Evolutionary conservation across 2,888 invertebrate species (phyloP).

Genomic region (Caradrina kadenii): DNA sequence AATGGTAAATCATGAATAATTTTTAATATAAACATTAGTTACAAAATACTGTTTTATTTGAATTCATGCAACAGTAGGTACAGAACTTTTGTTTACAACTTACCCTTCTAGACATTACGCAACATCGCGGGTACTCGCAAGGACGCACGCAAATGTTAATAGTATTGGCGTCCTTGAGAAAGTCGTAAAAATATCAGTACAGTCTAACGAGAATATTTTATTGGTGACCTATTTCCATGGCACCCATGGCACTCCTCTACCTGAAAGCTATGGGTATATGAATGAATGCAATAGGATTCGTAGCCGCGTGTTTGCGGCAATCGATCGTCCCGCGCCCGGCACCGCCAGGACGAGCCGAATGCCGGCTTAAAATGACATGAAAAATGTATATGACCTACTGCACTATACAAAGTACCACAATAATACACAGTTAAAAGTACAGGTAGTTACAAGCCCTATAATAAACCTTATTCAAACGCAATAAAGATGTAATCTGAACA

Average conservation of each 20-base stretch:
- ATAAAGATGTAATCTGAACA: slow-evolving; percentile 7
- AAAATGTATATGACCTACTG: slow-evolving; percentile 71
- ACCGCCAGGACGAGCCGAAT: slow-evolving; percentile 78
- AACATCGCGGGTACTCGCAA: slow-evolving; percentile 47
- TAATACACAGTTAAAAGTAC: slow-evolving; percentile 15
- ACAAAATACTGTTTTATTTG: slow-evolving; percentile 87
- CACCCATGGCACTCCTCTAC: slow-evolving; percentile 45
- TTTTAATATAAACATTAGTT: slow-evolving; percentile 90
- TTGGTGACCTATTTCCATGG: slow-evolving; percentile 68
- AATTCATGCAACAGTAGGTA: slow-evolving; percentile 7
- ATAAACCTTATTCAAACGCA: slow-evolving; percentile 26
- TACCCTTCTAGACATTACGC: slow-evolving; percentile 19
- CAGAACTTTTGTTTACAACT: slow-evolving; percentile 4
- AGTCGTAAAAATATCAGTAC: slow-evolving; percentile 45
- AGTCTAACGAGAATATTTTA: slow-evolving; percentile 28
- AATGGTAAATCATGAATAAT: slow-evolving; percentile 90
- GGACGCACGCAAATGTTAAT: slow-evolving; percentile 54
- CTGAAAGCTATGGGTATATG: slow-evolving; percentile 56
- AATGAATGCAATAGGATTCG: slow-evolving; percentile 71
- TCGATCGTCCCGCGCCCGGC: slow-evolving; percentile 84
- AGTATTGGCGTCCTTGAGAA: slow-evolving; percentile 55
- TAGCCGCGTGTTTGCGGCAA: slow-evolving; percentile 76
- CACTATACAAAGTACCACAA: slow-evolving; percentile 44
- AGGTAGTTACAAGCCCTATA: background rate
- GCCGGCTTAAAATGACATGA: slow-evolving; percentile 77